phyloP scores from a whole-genome alignment of 2,113 vertebrate genomes.

The Vimba vimba region DNA sequence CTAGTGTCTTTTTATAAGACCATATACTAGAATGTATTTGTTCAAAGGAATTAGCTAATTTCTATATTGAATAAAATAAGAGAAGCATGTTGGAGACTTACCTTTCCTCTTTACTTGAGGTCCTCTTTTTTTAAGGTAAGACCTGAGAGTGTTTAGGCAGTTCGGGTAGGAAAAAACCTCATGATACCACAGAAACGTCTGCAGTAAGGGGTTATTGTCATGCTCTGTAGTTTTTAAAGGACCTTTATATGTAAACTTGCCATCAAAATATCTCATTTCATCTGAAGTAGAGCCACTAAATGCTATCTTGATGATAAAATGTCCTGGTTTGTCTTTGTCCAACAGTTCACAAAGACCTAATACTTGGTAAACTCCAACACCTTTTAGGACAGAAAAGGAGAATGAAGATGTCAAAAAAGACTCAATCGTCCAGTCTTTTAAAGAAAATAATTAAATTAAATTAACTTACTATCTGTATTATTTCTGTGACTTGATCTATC shows the following conservation, averaged over 20 bases:
- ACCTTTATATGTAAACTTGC: not conserved
- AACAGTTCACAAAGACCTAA: constrained; percentile 14
- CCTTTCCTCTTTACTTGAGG: constrained; percentile 15
- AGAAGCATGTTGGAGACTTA: not conserved
- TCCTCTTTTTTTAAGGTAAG: not conserved
- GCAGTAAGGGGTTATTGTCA: not conserved
- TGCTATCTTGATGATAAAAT: not conserved
- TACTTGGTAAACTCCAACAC: not conserved
- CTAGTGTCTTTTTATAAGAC: not conserved
- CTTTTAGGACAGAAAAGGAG: not conserved
- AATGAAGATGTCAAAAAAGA: not conserved
- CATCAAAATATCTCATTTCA: not conserved
- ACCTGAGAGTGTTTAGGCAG: constrained; percentile 17
- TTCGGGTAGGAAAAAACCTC: not conserved
- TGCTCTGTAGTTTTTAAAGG: not conserved
- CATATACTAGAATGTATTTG: no score
- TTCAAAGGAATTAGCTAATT: no score
- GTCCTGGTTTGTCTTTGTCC: not conserved
- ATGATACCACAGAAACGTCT: not conserved
- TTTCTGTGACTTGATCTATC: not conserved
- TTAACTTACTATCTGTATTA: not conserved
- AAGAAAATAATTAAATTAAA: not conserved
- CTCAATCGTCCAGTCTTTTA: not conserved
- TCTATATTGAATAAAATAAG: not conserved
- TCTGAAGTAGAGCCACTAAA: not conserved